Evolutionary conservation across 2,797 vertebrate species (phyloP), one percentile per base, ranked within the genome.

Genomic region (Pseudochirops cupreus): DNA sequence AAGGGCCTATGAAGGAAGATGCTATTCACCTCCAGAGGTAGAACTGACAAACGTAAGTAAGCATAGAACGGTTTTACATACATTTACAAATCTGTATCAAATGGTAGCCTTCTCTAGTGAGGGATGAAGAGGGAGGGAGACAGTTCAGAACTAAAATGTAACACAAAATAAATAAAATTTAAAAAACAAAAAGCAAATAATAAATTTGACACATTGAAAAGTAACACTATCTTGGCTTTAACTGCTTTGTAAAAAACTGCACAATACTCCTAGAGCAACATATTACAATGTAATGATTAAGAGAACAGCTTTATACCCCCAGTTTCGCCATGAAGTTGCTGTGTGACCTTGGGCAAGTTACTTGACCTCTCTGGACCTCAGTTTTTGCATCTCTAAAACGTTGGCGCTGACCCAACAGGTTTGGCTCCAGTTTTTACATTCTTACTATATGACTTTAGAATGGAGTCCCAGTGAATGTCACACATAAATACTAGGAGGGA

Each of bases 281-380:
- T 50, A 89, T 94, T 93, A 50, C n/a, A 54, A 0, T 56, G 62
- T 11, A 55, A n/a, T 24, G 18, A 67, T 4, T 33, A 31, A 62
- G 91, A 94, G 92, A 92, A 94, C 39, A 96, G 33, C 62, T 91
- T 94, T 97, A 92, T 52, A 94, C 50, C 56, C 91, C 6, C 91
- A 14, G 10, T 26, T 57, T 94, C 50, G 50, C 16, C 52, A 31
- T 18, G 18, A 74, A 74, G 62, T n/a, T 14, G 14, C 62, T n/a
- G 33, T 39, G 62, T 74, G 62, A 74, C 62, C 33, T 67, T n/a
- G 33, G 33, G 14, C 33, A 67, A n/a, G 4, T 74, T 74, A 18
- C 33, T 39, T 39, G 13, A 39, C 2, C 16, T 39, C 33, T 74
- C 39, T 87, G 39, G 39, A 87, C 74, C 9, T 46, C 67, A 39